These are phyloP conservation scores for Venustaconcha ellipsiformis DNA, from an alignment of 1,140 invertebrate species.

Conservation along the genomic window DNA sequence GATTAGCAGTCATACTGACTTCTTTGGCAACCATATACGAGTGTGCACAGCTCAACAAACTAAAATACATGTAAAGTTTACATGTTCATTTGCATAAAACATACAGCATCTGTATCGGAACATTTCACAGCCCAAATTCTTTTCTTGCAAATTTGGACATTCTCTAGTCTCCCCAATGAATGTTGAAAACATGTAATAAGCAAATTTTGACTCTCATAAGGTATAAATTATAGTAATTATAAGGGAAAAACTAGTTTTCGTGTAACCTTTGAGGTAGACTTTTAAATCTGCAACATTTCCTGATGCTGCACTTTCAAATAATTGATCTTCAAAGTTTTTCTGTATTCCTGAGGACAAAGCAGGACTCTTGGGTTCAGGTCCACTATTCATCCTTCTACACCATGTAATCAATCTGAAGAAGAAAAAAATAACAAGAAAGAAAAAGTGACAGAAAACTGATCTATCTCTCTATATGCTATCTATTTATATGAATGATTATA, in stretches of 20 bases:
- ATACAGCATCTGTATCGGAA: not conserved
- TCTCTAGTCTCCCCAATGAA: not conserved
- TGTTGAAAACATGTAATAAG: not conserved
- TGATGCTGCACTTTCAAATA: slow-evolving; percentile 26
- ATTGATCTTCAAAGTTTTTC: slow-evolving; percentile 19
- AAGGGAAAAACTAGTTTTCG: not conserved
- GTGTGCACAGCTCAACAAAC: no score
- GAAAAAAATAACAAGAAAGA: no score
- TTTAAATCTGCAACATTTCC: slow-evolving; percentile 25
- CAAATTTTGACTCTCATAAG: not conserved
- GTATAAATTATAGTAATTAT: not conserved
- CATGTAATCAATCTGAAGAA: no score
- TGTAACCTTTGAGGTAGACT: slow-evolving; percentile 22
- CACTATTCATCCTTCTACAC: no score
- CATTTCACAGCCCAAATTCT: not conserved
- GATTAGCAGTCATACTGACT: no score
- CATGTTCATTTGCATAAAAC: not conserved
- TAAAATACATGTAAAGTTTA: no score
- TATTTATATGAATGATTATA: no score
- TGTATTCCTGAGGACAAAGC: not conserved
- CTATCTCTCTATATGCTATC: no score
- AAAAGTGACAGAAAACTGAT: no score
- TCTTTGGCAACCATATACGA: no score
- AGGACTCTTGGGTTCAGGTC: no score
- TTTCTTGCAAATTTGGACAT: not conserved